These are phyloP conservation scores for Pangasius sanitwongsei DNA, from an alignment of 2,797 vertebrate species.

Conservation along the genomic window DNA sequence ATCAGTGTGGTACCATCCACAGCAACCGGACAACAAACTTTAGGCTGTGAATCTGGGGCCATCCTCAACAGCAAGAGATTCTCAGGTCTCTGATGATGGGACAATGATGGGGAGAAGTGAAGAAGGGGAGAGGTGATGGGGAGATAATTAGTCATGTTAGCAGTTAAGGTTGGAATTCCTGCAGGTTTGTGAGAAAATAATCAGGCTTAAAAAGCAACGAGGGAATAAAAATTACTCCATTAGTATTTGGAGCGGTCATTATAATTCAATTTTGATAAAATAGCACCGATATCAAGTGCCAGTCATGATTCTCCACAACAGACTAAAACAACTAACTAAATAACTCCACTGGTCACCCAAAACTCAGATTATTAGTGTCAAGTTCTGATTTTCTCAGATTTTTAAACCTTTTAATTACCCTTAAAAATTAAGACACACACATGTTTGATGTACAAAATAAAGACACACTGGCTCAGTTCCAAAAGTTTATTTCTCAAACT, in stretches of 20 bases:
- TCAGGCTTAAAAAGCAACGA: background rate
- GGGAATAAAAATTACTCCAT: background rate
- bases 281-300: too few relatives aligned
- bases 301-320: background rate
- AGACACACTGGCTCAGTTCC: background rate
- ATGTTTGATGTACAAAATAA: background rate
- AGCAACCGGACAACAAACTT: background rate
- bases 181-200: background rate
- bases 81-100: too few relatives aligned
- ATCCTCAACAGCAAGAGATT: background rate
- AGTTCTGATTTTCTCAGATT: background rate
- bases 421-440: background rate
- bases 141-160: background rate
- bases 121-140: background rate
- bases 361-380: too few relatives aligned
- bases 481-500: constrained; percentile 32
- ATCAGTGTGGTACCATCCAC: background rate
- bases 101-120: background rate
- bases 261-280: too few relatives aligned
- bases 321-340: too few relatives aligned
- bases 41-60: background rate
- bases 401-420: background rate
- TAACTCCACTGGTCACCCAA: too few relatives aligned
- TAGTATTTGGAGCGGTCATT: background rate
- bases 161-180: background rate